phyloP scores from a whole-genome alignment of 2,113 vertebrate genomes.

The Cygnus atratus region DNA sequence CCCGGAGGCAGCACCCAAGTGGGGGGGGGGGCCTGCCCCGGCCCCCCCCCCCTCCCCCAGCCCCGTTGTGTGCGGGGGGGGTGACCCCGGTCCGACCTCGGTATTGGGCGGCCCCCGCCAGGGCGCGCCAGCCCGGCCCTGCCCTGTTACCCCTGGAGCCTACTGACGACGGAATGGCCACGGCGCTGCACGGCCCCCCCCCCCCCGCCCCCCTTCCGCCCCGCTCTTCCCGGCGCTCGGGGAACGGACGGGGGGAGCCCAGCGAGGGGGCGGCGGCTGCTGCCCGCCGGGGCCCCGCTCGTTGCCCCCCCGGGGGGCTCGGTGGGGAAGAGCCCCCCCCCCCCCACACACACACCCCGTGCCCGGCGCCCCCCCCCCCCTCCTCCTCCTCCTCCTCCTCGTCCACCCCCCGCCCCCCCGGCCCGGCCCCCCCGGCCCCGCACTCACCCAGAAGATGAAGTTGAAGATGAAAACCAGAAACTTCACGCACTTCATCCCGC shows the following conservation, averaged over 20 bases:
- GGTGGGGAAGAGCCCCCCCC: not conserved
- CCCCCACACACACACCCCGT: no score
- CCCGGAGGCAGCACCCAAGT: no score
- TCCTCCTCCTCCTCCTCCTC: no score
- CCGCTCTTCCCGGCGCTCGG: not conserved
- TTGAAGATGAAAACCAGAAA: conserved; percentile 85
- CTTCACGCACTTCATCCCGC: conserved; percentile 87
- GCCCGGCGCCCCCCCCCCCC: not conserved
- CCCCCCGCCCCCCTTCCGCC: not conserved
- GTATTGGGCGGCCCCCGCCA: not conserved
- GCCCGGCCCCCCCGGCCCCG: not conserved
- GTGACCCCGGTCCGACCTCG: no score
- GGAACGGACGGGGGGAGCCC: not conserved
- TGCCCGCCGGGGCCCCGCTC: not conserved
- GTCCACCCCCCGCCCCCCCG: not conserved
- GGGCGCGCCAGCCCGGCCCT: not conserved
- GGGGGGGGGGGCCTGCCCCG: no score
- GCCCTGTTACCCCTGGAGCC: not conserved
- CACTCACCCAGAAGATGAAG: conserved; percentile 90
- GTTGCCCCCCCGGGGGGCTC: no score
- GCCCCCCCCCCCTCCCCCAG: no score
- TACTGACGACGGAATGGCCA: not conserved
- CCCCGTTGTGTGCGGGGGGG: no score
- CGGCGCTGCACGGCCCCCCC: not conserved
- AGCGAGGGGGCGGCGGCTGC: not conserved